phyloP scores from a whole-genome alignment of 1,140 invertebrate species.

The Danaus plexippus region DNA sequence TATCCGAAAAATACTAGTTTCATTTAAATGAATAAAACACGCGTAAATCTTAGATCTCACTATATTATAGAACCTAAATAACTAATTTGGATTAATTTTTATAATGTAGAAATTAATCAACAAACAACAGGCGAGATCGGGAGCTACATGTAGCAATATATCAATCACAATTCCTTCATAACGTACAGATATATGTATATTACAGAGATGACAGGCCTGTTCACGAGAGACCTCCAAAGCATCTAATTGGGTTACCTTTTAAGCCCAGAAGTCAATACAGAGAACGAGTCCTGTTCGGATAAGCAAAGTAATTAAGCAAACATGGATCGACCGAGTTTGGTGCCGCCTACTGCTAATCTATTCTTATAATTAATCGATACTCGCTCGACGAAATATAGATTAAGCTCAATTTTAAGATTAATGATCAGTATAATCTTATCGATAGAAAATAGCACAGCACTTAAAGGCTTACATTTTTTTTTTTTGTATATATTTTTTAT shows the following conservation, averaged over 20 bases:
- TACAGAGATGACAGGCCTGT: too few relatives aligned
- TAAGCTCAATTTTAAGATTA: conserved; percentile 33
- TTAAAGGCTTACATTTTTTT: not conserved
- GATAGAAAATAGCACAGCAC: not conserved
- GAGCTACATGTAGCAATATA: not conserved
- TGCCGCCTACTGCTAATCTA: conserved; percentile 55
- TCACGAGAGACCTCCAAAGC: conserved; percentile 9
- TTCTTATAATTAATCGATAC: conserved; percentile 55
- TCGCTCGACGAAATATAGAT: conserved; percentile 43
- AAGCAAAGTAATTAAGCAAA: conserved; percentile 50
- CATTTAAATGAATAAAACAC: too few relatives aligned
- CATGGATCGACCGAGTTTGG: conserved; percentile 42
- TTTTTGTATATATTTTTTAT: not conserved
- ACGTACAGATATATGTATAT: too few relatives aligned
- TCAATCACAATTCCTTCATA: too few relatives aligned
- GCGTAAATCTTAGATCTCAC: too few relatives aligned
- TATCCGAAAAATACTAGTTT: too few relatives aligned
- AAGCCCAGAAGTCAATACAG: conserved; percentile 37
- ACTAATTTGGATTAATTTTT: too few relatives aligned
- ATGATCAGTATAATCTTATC: conserved; percentile 21
- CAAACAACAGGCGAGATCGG: not conserved
- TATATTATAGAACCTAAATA: too few relatives aligned
- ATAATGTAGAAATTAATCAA: not conserved
- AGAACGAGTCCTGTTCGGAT: conserved; percentile 29
- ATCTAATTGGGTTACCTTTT: conserved; percentile 24